Conservation (phyloP, 1,140 invertebrate species). For the Cecropterus lyciades region DNA sequence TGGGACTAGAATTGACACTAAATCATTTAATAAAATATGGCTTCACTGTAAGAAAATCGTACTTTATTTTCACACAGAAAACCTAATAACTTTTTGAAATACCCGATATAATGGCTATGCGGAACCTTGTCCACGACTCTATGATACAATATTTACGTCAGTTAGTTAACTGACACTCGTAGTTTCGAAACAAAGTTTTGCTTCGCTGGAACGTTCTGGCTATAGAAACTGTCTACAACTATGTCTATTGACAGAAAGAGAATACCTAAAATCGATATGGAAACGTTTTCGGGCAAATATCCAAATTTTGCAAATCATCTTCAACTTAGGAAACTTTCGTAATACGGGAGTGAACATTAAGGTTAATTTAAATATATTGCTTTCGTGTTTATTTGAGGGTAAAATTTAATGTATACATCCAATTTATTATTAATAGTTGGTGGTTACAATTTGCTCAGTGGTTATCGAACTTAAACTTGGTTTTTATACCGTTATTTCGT, state of each 20-base stretch:
- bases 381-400: constrained; percentile 1
- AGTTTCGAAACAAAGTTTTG: constrained; percentile 38
- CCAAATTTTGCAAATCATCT: constrained; percentile 22
- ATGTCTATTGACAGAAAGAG: constrained; percentile 9
- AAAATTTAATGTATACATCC: constrained; percentile 18
- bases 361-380: constrained; percentile 25
- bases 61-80: too few relatives aligned
- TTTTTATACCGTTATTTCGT: too few relatives aligned
- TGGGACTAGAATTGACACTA: too few relatives aligned
- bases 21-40: too few relatives aligned
- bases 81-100: too few relatives aligned
- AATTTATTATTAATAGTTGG: background rate
- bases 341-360: constrained; percentile 22
- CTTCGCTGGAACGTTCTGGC: constrained; percentile 23
- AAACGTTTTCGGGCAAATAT: constrained; percentile 11
- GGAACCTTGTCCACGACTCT: background rate
- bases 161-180: constrained; percentile 20
- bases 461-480: background rate
- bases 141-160: constrained; percentile 20
- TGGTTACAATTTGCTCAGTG: background rate
- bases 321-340: constrained; percentile 11
- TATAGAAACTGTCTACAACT: constrained; percentile 32
- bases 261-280: constrained; percentile 1
- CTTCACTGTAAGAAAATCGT: too few relatives aligned
- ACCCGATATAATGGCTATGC: background rate